Percentiles rank a stretch among this genome's conserved stretches.
Evolutionary conservation across 1,140 invertebrate genomes (phyloP).

Genomic region (Aphelenchoides fujianensis): DNA sequence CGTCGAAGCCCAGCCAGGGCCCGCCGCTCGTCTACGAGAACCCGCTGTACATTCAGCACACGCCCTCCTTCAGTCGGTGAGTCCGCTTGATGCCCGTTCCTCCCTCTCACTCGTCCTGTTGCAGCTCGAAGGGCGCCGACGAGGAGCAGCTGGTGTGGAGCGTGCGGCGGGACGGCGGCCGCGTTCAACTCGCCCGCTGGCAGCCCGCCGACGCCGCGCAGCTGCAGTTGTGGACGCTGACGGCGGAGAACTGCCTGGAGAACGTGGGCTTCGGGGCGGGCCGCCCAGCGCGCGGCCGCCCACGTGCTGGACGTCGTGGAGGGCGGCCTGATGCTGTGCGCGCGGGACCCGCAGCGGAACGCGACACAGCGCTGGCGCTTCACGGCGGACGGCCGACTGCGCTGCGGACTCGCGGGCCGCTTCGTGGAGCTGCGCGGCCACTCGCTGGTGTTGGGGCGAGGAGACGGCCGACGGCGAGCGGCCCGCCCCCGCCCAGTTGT

Average conservation of each 20-base stretch:
- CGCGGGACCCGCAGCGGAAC: slow-evolving; percentile 76
- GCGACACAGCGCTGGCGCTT: slow-evolving; percentile 90
- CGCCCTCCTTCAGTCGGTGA: slow-evolving; percentile 67
- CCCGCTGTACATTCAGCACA: slow-evolving; percentile 87
- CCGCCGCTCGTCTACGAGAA: slow-evolving; percentile 84
- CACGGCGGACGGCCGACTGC: slow-evolving; percentile 75
- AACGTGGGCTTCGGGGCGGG: slow-evolving; percentile 80
- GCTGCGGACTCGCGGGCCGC: slow-evolving; percentile 77
- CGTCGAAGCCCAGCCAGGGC: slow-evolving; percentile 72
- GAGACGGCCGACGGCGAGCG: slow-evolving; percentile 67
- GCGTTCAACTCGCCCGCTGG: slow-evolving; percentile 70
- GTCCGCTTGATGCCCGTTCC: neutral
- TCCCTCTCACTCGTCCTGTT: neutral
- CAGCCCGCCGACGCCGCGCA: slow-evolving; percentile 73
- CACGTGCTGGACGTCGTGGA: slow-evolving; percentile 71
- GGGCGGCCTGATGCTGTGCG: slow-evolving; percentile 75
- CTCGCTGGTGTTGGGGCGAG: slow-evolving; percentile 63
- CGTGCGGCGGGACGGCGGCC: slow-evolving; percentile 68
- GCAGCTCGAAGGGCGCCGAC: slow-evolving; percentile 48
- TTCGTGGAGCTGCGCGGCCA: slow-evolving; percentile 72
- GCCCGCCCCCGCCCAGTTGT: slow-evolving; percentile 34
- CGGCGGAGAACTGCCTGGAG: slow-evolving; percentile 78
- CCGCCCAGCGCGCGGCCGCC: slow-evolving; percentile 64
- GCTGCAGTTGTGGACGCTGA: slow-evolving; percentile 91
- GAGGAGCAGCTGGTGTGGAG: slow-evolving; percentile 77